phyloP scores from a whole-genome alignment of 2,797 vertebrate genomes.

The Chiloscyllium punctatum region DNA sequence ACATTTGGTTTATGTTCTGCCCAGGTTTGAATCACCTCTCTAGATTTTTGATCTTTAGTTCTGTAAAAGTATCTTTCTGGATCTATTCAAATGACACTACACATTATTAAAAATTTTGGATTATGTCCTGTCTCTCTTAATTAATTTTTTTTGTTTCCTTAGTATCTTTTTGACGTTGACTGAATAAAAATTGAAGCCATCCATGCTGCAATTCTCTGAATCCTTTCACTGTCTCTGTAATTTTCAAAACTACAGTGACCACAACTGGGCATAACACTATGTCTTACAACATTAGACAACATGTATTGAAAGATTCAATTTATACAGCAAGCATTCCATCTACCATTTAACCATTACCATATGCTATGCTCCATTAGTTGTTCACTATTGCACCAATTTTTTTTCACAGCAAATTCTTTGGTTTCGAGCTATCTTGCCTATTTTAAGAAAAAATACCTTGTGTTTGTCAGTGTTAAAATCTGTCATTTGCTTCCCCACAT shows the following conservation, averaged over 20 bases:
- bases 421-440: not conserved
- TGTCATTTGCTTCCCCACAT: not conserved
- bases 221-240: slow-evolving; percentile 26
- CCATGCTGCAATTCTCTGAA: not conserved
- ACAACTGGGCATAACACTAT: slow-evolving; percentile 18
- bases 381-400: not conserved
- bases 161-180: not conserved
- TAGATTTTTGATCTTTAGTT: not conserved
- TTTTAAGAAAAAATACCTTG: not conserved
- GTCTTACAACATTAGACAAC: slow-evolving; percentile 20
- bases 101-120: not conserved
- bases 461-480: not conserved
- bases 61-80: not conserved
- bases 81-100: not conserved
- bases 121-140: not conserved
- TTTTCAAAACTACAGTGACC: slow-evolving; percentile 19
- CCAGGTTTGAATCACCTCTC: not conserved
- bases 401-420: not conserved
- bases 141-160: not conserved
- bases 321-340: not conserved
- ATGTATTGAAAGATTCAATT: slow-evolving; percentile 27
- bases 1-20: not conserved
- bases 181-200: slow-evolving; percentile 28
- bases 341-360: not conserved
- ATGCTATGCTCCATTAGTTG: slow-evolving; percentile 12